Evolutionary conservation across 2,888 invertebrate species (phyloP).

Genomic region (Watsonalla binaria): DNA sequence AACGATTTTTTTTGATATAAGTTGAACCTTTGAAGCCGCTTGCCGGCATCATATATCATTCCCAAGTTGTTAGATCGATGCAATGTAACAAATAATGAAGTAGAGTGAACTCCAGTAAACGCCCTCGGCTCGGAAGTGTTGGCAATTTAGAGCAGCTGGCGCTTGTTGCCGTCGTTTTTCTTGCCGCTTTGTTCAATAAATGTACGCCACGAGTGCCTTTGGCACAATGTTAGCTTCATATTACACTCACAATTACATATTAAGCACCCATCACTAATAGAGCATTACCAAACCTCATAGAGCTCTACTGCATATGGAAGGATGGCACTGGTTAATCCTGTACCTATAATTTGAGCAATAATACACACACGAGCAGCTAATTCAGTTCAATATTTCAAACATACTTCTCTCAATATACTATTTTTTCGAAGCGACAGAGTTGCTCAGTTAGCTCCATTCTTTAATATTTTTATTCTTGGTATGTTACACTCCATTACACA

Average conservation of each 20-base stretch:
- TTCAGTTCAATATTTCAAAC: too few relatives aligned
- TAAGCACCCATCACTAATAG: not conserved
- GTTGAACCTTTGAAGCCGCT: not conserved
- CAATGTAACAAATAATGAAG: slow-evolving; percentile 66
- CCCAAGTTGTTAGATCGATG: slow-evolving; percentile 45
- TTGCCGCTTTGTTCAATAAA: slow-evolving; percentile 66
- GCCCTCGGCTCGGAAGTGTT: slow-evolving; percentile 57
- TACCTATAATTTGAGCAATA: not conserved
- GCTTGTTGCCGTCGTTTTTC: slow-evolving; percentile 66
- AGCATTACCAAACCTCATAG: not conserved
- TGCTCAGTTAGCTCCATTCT: too few relatives aligned
- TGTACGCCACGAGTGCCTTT: slow-evolving; percentile 54
- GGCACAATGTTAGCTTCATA: slow-evolving; percentile 50
- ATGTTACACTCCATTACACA: too few relatives aligned
- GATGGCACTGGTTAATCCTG: not conserved
- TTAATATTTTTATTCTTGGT: too few relatives aligned
- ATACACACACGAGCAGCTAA: too few relatives aligned
- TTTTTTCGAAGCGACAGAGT: too few relatives aligned
- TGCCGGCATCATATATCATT: slow-evolving; percentile 24
- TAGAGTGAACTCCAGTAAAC: slow-evolving; percentile 55
- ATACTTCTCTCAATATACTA: too few relatives aligned
- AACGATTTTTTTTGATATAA: not conserved
- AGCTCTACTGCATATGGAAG: not conserved
- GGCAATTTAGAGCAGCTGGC: slow-evolving; percentile 69
- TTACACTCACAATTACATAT: slow-evolving; percentile 43